phyloP scores from a whole-genome alignment of 2,888 invertebrate species.

The Drosophila formosana region DNA sequence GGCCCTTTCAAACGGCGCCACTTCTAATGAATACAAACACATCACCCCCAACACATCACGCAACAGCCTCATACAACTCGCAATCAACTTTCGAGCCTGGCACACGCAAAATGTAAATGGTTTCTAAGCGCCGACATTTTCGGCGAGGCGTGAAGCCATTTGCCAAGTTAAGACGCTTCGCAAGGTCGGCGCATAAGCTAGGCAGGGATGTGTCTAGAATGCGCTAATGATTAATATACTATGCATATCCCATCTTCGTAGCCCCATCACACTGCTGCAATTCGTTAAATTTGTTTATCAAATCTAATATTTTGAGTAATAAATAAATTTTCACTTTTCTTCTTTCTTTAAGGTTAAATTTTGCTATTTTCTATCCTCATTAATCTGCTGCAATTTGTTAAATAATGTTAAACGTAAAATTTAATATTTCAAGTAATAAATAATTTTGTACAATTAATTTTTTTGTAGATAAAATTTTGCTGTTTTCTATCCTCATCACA shows the following conservation, averaged over 20 bases:
- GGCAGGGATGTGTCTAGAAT: not conserved
- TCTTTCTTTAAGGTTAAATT: too few species aligned
- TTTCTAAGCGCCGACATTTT: constrained; percentile 58
- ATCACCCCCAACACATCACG: not conserved
- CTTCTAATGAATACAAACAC: constrained; percentile 59
- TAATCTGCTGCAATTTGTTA: too few species aligned
- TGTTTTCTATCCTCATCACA: too few species aligned
- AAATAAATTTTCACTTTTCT: too few species aligned
- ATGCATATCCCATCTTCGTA: not conserved
- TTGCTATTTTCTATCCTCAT: too few species aligned
- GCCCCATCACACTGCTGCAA: not conserved
- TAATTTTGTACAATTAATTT: too few species aligned
- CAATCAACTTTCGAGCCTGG: constrained; percentile 40
- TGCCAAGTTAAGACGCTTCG: constrained; percentile 15
- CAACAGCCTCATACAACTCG: constrained; percentile 19
- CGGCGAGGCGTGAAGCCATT: constrained; percentile 60
- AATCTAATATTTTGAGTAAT: not conserved
- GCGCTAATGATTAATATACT: constrained; percentile 24
- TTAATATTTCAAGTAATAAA: too few species aligned
- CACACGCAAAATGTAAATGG: constrained; percentile 53
- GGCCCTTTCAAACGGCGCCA: constrained; percentile 19
- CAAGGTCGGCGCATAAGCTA: not conserved
- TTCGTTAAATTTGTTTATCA: not conserved
- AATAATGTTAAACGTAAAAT: too few species aligned
- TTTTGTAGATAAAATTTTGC: too few species aligned